Conservation (phyloP, 2,888 invertebrate species). For the Aphidoletes aphidimyza region DNA sequence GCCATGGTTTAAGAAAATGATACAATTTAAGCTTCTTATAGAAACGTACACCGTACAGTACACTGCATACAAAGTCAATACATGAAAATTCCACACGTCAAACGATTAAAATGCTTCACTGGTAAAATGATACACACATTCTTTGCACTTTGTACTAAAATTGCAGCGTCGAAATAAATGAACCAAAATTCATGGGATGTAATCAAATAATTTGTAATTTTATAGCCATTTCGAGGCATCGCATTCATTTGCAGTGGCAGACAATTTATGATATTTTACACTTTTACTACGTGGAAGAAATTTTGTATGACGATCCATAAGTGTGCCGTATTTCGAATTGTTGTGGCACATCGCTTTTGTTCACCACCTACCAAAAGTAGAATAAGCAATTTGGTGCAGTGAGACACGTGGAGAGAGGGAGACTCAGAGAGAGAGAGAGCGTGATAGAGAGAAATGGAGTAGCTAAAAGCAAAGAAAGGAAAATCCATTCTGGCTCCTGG, state of each 20-base stretch:
- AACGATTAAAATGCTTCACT: background rate
- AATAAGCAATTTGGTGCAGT: conserved; percentile 1
- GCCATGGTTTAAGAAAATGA: background rate
- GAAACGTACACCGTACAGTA: too few species aligned
- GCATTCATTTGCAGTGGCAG: background rate
- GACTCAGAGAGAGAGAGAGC: too few species aligned
- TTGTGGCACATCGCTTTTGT: background rate
- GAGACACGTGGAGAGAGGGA: too few species aligned
- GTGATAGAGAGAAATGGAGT: too few species aligned
- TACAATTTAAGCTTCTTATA: conserved; percentile 20
- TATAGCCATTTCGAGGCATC: background rate
- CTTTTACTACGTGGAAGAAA: background rate
- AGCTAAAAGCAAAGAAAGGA: too few species aligned
- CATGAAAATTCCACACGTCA: conserved; percentile 1
- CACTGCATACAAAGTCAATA: background rate
- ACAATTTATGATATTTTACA: conserved; percentile 45
- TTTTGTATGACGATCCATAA: background rate
- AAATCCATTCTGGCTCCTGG: background rate
- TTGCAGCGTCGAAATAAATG: background rate
- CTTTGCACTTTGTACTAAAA: background rate
- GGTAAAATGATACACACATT: conserved; percentile 10
- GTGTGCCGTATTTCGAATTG: background rate
- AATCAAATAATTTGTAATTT: conserved; percentile 50
- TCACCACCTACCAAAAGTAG: background rate
- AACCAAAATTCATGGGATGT: background rate